Evolutionary conservation across 2,888 invertebrate species (phyloP), one percentile per base, ranked within the genome.

Genomic region (Amblyteles armatorius): DNA sequence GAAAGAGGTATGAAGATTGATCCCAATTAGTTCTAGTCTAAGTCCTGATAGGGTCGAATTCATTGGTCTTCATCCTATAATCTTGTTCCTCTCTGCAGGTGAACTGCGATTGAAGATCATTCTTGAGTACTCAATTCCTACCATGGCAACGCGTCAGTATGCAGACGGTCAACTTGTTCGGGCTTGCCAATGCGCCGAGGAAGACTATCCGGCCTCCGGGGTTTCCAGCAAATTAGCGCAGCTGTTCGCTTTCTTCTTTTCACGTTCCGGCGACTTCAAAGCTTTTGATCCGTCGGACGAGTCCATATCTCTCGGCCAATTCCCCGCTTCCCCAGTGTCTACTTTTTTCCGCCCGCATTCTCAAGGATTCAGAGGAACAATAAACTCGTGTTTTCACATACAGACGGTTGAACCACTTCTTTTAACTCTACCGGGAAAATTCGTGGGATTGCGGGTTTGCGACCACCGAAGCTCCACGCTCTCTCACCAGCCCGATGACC

Each of bases 371-470:
- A 6, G n/a, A 60, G 13, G n/a, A 33, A 60, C 29, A 26, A 60
- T 60, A 26, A 29, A 60, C 26, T 60, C 29, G 16, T 60, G 29
- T 60, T 60, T n/a, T 16, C 29, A 16, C 29, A 33, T 16, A 33
- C 16, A 29, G 16, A 60, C 16, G 60, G 60, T 16, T 60, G 29
- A 60, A 60, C 29, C 11, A 33, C 29, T 29, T 50, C 29, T 16
- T 50, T 69, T n/a, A 16, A 33, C 69, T 50, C 50, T 26, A 13
- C 50, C 29, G 13, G 7, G 48, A 22, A 76, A 77, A 73, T 57
- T 22, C 55, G 13, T 40, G 22, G 55, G 55, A 13, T 40, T 19
- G 9, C 26, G 40, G 6, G 13, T 11, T 26, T 44, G 65, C 40
- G 26, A 52, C 67, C 40, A 36, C 55, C 0, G 29, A 50, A 26